Evolutionary conservation across 1,140 invertebrate genomes (phyloP).

Genomic region (Triops longicaudatus): DNA sequence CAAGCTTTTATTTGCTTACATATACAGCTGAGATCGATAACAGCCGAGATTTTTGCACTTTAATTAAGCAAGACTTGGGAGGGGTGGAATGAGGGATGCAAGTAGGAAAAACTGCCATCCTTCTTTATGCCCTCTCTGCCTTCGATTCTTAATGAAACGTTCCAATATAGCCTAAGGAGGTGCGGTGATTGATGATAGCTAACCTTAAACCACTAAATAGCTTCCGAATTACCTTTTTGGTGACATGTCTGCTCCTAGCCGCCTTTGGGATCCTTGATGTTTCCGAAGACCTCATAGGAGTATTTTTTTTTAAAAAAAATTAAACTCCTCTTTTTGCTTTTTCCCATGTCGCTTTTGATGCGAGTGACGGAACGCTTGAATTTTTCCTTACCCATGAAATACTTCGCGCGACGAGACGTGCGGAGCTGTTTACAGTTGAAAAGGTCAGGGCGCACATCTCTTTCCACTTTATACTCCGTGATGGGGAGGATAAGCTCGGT

Average conservation of each 20-base stretch:
- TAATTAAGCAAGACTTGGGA: not conserved
- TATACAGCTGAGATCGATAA: not conserved
- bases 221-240: not conserved
- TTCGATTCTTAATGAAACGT: not conserved
- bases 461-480: constrained; percentile 6
- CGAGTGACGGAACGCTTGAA: not conserved
- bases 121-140: too few species aligned
- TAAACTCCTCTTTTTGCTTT: too few species aligned
- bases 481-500: not conserved
- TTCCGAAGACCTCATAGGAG: not conserved
- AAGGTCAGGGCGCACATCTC: not conserved
- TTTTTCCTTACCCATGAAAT: not conserved
- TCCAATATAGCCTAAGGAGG: not conserved
- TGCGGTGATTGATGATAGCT: not conserved
- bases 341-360: not conserved
- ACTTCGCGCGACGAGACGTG: not conserved
- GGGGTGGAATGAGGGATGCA: not conserved
- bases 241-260: not conserved
- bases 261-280: not conserved
- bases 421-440: not conserved
- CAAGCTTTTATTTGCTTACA: not conserved
- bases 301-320: too few species aligned
- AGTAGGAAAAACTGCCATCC: too few species aligned
- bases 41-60: not conserved
- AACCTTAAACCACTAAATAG: not conserved